A percentile compares a stretch with the other conserved stretches of the same genome.
Evolutionary conservation across 2,113 vertebrate species (phyloP).

Genomic region (Ramphastos sulfuratus): DNA sequence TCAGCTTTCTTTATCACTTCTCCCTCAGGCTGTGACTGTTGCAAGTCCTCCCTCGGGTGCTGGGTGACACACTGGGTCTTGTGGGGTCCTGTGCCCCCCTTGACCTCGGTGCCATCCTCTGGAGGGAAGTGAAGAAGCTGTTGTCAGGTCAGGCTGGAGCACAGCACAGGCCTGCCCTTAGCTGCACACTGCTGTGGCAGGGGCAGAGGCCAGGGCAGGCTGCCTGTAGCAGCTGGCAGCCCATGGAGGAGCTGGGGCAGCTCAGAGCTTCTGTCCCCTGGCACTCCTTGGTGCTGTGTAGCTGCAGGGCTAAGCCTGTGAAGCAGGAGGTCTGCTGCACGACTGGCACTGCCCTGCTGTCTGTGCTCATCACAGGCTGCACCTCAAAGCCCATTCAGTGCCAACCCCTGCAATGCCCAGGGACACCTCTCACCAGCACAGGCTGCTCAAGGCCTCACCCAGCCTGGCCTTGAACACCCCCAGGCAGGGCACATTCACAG

Average conservation of each 20-base stretch:
- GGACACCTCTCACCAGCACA: too few species aligned
- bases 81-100: neutral
- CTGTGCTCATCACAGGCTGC: neutral
- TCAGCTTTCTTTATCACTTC: too few species aligned
- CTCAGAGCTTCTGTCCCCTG: neutral
- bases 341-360: rapidly evolving
- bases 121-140: neutral
- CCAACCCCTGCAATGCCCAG: too few species aligned
- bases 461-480: too few species aligned
- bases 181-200: neutral
- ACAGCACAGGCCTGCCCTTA: neutral
- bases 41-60: neutral
- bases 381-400: too few species aligned
- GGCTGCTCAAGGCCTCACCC: too few species aligned
- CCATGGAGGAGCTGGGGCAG: neutral
- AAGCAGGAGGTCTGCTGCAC: neutral
- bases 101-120: neutral
- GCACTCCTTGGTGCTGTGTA: neutral
- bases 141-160: neutral
- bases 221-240: neutral
- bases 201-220: neutral
- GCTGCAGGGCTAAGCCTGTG: neutral
- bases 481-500: too few species aligned
- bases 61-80: neutral
- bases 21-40: neutral